Evolutionary conservation across 2,888 invertebrate species (phyloP).

Genomic region (Stegophylla sp.): DNA sequence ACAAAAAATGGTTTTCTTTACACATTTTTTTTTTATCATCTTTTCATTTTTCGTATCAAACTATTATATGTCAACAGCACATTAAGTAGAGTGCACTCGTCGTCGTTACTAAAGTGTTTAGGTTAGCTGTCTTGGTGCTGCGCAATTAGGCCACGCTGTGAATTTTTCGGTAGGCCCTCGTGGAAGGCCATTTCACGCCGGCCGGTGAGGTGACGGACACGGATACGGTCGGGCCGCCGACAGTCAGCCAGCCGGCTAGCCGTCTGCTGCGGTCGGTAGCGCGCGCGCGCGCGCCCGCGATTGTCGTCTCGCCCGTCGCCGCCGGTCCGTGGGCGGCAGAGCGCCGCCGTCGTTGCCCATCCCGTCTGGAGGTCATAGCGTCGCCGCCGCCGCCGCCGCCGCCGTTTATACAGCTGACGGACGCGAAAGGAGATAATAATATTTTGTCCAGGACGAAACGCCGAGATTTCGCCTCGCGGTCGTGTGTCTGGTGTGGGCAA

Average conservation of each 20-base stretch:
- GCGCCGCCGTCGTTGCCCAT: constrained; percentile 21
- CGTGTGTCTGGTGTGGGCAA: not conserved
- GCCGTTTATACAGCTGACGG: constrained; percentile 52
- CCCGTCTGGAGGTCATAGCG: constrained; percentile 57
- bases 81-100: no score
- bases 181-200: not conserved
- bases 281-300: constrained; percentile 22
- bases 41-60: not conserved
- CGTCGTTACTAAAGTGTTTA: no score
- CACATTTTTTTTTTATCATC: not conserved
- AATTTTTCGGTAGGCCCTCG: constrained; percentile 9
- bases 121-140: no score
- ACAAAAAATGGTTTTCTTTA: not conserved
- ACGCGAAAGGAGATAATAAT: constrained; percentile 32
- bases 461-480: not conserved
- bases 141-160: constrained; percentile 17
- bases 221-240: no score
- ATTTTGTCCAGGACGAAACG: constrained; percentile 13
- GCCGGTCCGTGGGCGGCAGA: constrained; percentile 31
- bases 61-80: no score
- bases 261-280: constrained; percentile 3
- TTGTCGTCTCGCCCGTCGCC: not conserved
- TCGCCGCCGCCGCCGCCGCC: constrained; percentile 18
- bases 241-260: not conserved
- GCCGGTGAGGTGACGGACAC: constrained; percentile 1